phyloP scores from a whole-genome alignment of 2,888 invertebrate species.

The Helleia helle region DNA sequence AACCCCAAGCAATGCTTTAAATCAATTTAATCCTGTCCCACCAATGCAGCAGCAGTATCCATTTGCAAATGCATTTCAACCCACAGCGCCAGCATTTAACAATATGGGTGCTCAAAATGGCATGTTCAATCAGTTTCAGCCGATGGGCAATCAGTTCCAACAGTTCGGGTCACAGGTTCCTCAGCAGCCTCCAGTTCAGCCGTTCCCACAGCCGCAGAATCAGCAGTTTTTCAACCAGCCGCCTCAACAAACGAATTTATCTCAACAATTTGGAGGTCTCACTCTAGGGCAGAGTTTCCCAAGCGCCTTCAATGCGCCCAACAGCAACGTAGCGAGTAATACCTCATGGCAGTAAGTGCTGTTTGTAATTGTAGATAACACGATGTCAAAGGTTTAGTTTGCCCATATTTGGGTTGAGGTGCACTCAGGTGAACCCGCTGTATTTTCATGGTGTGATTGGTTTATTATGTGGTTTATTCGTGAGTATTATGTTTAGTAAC shows the following conservation, averaged over 20 bases:
- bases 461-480: background rate
- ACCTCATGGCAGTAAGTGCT: conserved; percentile 52
- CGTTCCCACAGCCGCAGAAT: conserved; percentile 32
- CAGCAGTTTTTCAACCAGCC: conserved; percentile 25
- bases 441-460: conserved; percentile 3
- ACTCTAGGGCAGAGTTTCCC: conserved; percentile 58
- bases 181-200: conserved; percentile 27
- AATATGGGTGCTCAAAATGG: conserved; percentile 26
- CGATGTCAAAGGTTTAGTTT: conserved; percentile 4
- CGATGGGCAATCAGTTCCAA: conserved; percentile 40
- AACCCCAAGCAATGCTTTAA: conserved; percentile 60
- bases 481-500: background rate
- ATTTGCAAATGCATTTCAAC: conserved; percentile 22
- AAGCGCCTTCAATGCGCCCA: conserved; percentile 47
- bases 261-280: conserved; percentile 54
- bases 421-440: background rate
- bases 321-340: conserved; percentile 57
- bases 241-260: conserved; percentile 26
- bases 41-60: conserved; percentile 11
- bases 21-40: conserved; percentile 35
- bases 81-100: conserved; percentile 19
- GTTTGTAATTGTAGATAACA: conserved; percentile 16
- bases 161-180: conserved; percentile 33
- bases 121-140: conserved; percentile 47
- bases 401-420: conserved; percentile 1